Evolutionary conservation across 1,140 invertebrate species (phyloP), one percentile per base, ranked within the genome.

Genomic region (Drosophila ohnishii): DNA sequence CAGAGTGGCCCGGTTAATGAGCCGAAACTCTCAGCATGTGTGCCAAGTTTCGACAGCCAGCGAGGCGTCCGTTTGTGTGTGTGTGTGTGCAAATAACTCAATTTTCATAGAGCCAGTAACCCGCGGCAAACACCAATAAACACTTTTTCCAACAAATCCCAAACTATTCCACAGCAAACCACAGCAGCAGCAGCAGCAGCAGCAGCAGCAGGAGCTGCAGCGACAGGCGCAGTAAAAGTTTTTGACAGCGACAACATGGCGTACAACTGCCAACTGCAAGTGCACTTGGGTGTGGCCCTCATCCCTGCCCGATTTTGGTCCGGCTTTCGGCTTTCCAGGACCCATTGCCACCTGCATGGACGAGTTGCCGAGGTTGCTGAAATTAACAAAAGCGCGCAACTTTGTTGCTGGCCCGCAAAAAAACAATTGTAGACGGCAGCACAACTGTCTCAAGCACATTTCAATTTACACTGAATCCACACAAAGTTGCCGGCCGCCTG

Each of bases 141-240:
- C 83, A 87, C 83, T 86, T 86, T 87, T 87, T 87, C 34, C 71
- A 87, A 86, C 83, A 86, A 86, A 83, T 87, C 67, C 72, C 39
- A 87, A 83, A 83, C 75, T 79, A 61, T 82, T 73, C 60, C 70
- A 34, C 78, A 58, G 51, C 51, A 71, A 71, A 40, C 78, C 67
- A 51, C 80, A 66, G 70, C 47, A 65, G 74, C 69, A 47, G 45
- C 25, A 53, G 35, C 80, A 66, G 70, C 47, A 65, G 74, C 69
- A 47, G 45, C 25, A 53, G 35, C 48, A 42, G 10, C 32, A 37
- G 51, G n/a, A 34, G 39, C 9, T 34, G 48, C 57, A 77, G 67
- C 44, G 58, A 58, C 65, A 67, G 69, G 75, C 73, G 58, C 70
- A 83, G 69, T 66, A 57, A 88, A 88, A 87, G 76, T 88, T 87